Percentiles rank a stretch among this genome's conserved stretches.
These are phyloP conservation scores for Larimichthys crocea DNA, from an alignment of 2,113 vertebrate species.

Conservation along the genomic window DNA sequence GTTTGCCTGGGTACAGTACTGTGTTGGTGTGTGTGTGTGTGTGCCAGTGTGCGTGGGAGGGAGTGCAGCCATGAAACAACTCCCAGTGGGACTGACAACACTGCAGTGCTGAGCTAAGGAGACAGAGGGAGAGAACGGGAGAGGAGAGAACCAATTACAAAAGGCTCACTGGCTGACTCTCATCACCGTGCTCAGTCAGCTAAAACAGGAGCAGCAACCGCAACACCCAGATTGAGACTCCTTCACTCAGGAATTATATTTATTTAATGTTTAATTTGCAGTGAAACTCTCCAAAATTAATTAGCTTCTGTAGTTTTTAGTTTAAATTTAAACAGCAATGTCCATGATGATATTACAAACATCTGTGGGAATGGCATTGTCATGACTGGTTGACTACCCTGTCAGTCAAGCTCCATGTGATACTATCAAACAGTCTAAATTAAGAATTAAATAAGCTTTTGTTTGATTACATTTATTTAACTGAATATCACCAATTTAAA, in stretches of 20 bases:
- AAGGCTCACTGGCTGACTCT: constrained; percentile 54
- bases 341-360: no score
- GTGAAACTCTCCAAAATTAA: constrained; percentile 14
- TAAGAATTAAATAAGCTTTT: no score
- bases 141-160: constrained; percentile 69
- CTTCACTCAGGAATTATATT: constrained; percentile 12
- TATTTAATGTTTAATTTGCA: constrained; percentile 24
- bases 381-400: no score
- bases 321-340: no score
- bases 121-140: constrained; percentile 55
- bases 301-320: neutral
- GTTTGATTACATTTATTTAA: no score
- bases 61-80: constrained; percentile 49
- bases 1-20: constrained; percentile 21
- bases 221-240: neutral
- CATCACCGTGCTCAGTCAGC: constrained; percentile 69
- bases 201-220: constrained; percentile 49
- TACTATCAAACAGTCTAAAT: no score
- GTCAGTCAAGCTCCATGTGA: no score
- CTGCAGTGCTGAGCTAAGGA: constrained; percentile 70
- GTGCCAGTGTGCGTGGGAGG: constrained; percentile 38
- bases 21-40: constrained; percentile 11
- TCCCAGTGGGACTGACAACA: constrained; percentile 71
- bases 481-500: no score
- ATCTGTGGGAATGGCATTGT: no score